phyloP scores from a whole-genome alignment of 2,113 vertebrate genomes.

The Onychostoma macrolepis region DNA sequence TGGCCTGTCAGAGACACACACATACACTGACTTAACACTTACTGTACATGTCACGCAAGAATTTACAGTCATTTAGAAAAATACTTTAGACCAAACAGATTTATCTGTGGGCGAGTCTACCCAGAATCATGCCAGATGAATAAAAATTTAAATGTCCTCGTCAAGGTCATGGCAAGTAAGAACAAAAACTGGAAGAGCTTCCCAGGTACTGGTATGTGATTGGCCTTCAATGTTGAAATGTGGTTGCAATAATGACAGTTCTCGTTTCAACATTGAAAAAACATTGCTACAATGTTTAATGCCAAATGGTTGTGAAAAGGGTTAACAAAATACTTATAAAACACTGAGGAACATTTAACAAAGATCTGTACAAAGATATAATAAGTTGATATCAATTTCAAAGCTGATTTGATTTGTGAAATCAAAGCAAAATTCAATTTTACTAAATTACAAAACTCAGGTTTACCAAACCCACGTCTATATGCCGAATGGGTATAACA shows the following conservation, averaged over 20 bases:
- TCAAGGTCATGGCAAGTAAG: not conserved
- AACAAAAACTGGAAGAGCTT: not conserved
- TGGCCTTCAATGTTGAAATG: not conserved
- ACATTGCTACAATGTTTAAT: not conserved
- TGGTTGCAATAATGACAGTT: not conserved
- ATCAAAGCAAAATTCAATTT: too few relatives aligned
- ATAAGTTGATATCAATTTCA: not conserved
- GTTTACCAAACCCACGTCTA: too few relatives aligned
- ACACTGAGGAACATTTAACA: not conserved
- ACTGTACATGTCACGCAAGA: not conserved
- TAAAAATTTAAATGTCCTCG: not conserved
- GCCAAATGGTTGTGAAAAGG: not conserved
- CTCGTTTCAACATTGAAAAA: not conserved
- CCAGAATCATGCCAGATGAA: not conserved
- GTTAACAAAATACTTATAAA: not conserved
- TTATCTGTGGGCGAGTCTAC: not conserved
- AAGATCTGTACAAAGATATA: not conserved
- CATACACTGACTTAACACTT: not conserved
- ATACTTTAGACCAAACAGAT: not conserved
- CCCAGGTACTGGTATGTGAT: not conserved
- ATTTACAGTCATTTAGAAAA: not conserved
- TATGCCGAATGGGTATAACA: too few relatives aligned
- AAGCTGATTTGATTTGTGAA: not conserved
- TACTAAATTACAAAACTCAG: too few relatives aligned
- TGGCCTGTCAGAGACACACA: slow-evolving; percentile 78